phyloP scores from a whole-genome alignment of 2,113 vertebrate genomes.

The Upupa epops region DNA sequence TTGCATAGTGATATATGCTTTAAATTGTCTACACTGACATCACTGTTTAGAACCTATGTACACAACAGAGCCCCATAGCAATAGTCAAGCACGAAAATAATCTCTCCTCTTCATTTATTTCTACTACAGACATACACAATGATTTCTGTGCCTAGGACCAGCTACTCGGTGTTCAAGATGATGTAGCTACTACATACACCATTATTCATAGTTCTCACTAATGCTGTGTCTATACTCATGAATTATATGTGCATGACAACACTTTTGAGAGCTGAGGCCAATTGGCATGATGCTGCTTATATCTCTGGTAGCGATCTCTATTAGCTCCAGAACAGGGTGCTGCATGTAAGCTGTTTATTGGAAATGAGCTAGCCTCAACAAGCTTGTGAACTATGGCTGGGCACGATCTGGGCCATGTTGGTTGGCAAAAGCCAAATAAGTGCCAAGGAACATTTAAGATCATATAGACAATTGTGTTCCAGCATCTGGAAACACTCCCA shows the following conservation, averaged over 20 bases:
- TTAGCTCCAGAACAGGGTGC: background rate
- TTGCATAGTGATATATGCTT: background rate
- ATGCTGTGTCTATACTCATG: background rate
- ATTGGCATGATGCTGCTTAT: background rate
- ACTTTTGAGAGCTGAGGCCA: background rate
- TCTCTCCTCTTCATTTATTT: background rate
- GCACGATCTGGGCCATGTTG: background rate
- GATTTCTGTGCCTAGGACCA: background rate
- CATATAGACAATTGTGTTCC: background rate
- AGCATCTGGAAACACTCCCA: background rate
- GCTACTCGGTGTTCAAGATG: background rate
- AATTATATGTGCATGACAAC: background rate
- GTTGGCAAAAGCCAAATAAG: background rate
- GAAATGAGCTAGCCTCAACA: background rate
- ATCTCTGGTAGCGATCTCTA: background rate
- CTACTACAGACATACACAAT: background rate
- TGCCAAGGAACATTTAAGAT: background rate
- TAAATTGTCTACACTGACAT: background rate
- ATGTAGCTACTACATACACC: background rate
- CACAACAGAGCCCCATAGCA: background rate
- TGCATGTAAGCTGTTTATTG: background rate
- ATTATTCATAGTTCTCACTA: background rate
- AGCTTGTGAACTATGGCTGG: background rate
- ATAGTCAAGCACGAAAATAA: background rate
- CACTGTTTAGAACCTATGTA: background rate